Conservation (phyloP, 2,888 invertebrate genomes). For the Calameuta pallipes region DNA sequence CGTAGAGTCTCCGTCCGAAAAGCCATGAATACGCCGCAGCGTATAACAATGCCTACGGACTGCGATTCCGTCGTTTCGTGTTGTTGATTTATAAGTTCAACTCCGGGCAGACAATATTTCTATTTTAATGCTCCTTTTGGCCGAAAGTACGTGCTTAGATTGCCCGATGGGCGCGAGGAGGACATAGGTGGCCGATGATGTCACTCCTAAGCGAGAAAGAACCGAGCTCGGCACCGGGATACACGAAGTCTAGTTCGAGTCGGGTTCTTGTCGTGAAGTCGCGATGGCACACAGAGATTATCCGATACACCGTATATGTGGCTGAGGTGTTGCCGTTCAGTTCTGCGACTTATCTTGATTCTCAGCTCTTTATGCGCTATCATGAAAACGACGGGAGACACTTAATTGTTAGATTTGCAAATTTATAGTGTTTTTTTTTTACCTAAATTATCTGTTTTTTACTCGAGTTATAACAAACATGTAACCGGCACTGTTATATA, state of each 20-base stretch:
- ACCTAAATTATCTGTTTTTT: not conserved
- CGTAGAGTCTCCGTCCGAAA: not conserved
- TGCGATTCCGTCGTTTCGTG: constrained; percentile 14
- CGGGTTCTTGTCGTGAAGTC: constrained; percentile 38
- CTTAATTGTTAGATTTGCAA: not conserved
- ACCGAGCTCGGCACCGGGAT: constrained; percentile 22
- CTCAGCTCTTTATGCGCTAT: not conserved
- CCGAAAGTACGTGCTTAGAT: constrained; percentile 48
- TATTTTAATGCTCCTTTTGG: constrained; percentile 50
- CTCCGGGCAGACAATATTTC: constrained; percentile 52
- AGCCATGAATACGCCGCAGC: not conserved
- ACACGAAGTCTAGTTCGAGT: constrained; percentile 56
- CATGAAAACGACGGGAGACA: not conserved
- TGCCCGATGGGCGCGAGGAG: constrained; percentile 45
- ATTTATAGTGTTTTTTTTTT: not conserved
- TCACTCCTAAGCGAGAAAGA: constrained; percentile 39
- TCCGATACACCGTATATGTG: constrained; percentile 51
- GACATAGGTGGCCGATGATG: constrained; percentile 58
- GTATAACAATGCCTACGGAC: constrained; percentile 1
- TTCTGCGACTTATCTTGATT: not conserved
- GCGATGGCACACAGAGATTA: constrained; percentile 61
- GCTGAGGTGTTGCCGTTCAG: constrained; percentile 49
- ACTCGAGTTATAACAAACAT: not conserved
- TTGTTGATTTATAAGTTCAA: constrained; percentile 58
- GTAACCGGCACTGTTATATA: not conserved